Conservation (phyloP, 2,797 vertebrate genomes). For the Anguilla anguilla region DNA sequence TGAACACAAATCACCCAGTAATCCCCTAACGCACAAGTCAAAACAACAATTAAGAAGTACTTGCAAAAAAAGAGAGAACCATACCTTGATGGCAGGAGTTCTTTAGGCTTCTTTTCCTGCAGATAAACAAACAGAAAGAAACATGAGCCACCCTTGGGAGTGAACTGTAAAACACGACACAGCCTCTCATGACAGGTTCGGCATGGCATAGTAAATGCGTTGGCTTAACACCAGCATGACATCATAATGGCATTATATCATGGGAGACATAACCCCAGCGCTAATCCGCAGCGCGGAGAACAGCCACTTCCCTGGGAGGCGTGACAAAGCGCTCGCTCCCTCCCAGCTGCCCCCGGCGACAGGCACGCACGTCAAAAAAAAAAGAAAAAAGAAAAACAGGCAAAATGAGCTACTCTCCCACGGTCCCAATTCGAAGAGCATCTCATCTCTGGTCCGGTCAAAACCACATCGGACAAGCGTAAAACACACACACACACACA, state of each 20-base stretch:
- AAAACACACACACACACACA: constrained; percentile 2
- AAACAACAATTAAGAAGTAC: not conserved
- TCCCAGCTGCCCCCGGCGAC: not conserved
- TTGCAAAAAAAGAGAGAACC: constrained; percentile 21
- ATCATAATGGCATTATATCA: constrained; percentile 36
- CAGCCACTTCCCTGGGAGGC: constrained; percentile 19
- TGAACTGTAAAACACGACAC: constrained; percentile 23
- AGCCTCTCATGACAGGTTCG: constrained; percentile 13
- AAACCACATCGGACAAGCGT: not conserved
- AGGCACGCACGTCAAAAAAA: not conserved
- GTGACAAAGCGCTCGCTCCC: not conserved
- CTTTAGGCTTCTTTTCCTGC: constrained; percentile 36
- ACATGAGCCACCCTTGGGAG: not conserved
- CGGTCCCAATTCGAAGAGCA: not conserved
- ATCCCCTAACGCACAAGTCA: not conserved
- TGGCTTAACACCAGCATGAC: constrained; percentile 37
- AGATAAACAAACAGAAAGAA: constrained; percentile 30
- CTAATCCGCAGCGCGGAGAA: not conserved
- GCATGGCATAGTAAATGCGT: constrained; percentile 2
- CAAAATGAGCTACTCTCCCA: not conserved
- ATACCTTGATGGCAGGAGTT: constrained; percentile 40
- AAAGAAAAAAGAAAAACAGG: not conserved
- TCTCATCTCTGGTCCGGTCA: not conserved
- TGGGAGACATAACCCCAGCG: not conserved
- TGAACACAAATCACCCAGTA: not conserved